Conservation (phyloP, 2,888 invertebrate species). For the Stenodema calcarata region DNA sequence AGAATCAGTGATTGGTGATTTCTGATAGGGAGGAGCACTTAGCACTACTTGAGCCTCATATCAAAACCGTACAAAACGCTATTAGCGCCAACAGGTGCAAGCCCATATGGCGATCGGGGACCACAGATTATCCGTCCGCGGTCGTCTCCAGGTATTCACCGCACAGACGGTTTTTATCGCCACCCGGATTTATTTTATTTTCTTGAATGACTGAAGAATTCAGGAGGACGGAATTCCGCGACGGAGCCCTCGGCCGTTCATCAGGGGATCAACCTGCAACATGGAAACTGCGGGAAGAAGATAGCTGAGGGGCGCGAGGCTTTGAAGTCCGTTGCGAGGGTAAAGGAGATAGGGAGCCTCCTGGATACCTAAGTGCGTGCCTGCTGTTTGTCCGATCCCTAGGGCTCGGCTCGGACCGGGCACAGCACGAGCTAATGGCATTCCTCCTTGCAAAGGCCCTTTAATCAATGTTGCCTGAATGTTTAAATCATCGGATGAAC, state of each 20-base stretch:
- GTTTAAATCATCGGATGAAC: neutral
- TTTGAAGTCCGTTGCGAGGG: neutral
- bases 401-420: neutral
- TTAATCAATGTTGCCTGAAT: slow-evolving; percentile 19
- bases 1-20: neutral
- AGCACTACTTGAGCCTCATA: neutral
- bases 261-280: neutral
- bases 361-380: slow-evolving; percentile 10
- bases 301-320: neutral
- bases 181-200: neutral
- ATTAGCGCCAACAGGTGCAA: neutral
- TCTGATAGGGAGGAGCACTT: neutral
- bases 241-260: neutral
- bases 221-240: neutral
- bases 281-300: neutral
- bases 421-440: slow-evolving; percentile 40
- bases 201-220: neutral
- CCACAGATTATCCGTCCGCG: neutral
- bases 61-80: neutral
- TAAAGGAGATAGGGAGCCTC: neutral
- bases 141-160: neutral
- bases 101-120: neutral
- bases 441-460: slow-evolving; percentile 23
- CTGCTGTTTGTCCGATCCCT: neutral
- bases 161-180: neutral